Conservation (phyloP, 2,797 vertebrate species). For the Phataginus tetradactyla region DNA sequence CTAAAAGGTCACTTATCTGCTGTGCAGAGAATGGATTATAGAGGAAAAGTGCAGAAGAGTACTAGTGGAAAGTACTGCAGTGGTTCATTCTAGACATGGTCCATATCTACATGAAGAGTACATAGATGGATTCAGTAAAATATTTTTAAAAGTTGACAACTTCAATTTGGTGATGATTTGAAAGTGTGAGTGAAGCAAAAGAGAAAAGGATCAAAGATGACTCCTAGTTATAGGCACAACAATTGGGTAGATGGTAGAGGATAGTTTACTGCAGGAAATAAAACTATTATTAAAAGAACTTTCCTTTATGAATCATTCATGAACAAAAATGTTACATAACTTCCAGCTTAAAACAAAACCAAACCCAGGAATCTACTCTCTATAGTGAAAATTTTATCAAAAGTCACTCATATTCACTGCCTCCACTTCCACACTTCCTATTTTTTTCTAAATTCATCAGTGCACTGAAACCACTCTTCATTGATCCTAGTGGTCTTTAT, state of each 20-base stretch:
- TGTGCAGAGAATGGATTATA: not conserved
- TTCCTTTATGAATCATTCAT: slow-evolving; percentile 11
- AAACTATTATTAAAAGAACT: not conserved
- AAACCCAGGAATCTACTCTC: not conserved
- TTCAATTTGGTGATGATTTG: not conserved
- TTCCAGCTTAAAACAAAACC: not conserved
- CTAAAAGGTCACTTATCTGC: not conserved
- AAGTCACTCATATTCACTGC: not conserved
- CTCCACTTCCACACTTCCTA: not conserved
- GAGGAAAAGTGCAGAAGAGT: not conserved
- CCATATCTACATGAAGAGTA: not conserved
- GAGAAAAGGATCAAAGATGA: not conserved
- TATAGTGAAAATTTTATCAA: not conserved
- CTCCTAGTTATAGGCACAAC: not conserved
- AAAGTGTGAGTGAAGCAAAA: not conserved
- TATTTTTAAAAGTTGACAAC: not conserved
- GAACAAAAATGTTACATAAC: not conserved
- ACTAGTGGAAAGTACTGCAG: not conserved
- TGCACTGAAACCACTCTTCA: not conserved
- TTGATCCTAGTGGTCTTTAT: not conserved
- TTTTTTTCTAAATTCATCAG: not conserved
- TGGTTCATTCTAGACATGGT: not conserved
- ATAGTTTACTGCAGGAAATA: not conserved
- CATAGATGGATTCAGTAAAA: not conserved
- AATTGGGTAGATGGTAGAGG: not conserved